Conservation (phyloP, 2,888 invertebrate species). For the Clusia tigrina region DNA sequence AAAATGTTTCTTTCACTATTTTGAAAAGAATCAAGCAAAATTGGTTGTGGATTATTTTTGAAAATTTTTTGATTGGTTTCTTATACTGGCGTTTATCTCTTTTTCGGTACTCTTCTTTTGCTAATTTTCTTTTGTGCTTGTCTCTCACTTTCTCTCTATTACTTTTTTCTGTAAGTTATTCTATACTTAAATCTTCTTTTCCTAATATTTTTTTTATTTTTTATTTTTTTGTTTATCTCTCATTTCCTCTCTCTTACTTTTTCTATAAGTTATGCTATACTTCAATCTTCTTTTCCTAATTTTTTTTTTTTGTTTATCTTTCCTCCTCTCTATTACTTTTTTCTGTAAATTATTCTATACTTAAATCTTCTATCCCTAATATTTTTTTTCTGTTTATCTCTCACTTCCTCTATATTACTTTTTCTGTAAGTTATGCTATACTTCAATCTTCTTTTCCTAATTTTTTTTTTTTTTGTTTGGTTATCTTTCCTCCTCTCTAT, state of each 20-base stretch:
- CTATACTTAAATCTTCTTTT: too few relatives aligned
- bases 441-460: too few relatives aligned
- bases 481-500: too few relatives aligned
- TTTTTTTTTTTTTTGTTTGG: not conserved
- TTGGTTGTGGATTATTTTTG: constrained; percentile 38
- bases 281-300: not conserved
- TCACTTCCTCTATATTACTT: constrained; percentile 7
- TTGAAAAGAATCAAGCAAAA: constrained; percentile 17
- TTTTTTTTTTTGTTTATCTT: not conserved
- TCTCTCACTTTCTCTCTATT: not conserved
- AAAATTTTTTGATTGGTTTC: too few relatives aligned
- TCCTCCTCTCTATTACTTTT: too few relatives aligned
- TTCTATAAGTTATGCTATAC: too few relatives aligned
- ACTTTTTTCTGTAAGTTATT: constrained; percentile 7
- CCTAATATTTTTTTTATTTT: not conserved
- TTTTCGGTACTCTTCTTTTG: constrained; percentile 17
- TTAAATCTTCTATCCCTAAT: not conserved
- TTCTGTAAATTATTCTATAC: too few relatives aligned
- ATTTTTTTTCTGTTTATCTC: not conserved
- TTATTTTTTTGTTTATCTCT: constrained; percentile 10
- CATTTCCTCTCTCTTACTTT: constrained; percentile 15
- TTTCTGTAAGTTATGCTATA: too few relatives aligned
- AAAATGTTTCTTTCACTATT: not conserved
- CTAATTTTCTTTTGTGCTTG: not conserved
- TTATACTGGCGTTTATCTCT: constrained; percentile 7